Evolutionary conservation across 2,888 invertebrate species (phyloP).

Genomic region (Sinopyrophorus schimmeli): DNA sequence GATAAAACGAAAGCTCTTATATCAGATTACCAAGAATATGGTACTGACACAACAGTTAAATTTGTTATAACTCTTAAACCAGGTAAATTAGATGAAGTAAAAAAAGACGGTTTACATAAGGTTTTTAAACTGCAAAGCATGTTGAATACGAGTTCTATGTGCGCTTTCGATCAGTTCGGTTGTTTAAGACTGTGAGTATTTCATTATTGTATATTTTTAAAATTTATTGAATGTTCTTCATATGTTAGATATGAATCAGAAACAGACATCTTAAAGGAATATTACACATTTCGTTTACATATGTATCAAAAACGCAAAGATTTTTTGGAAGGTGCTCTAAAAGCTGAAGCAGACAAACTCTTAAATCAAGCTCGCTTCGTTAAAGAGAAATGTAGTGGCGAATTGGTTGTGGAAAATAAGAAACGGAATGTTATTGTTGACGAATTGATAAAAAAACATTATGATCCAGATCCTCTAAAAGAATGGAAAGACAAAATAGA

Average conservation of each 20-base stretch:
- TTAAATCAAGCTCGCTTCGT: conserved; percentile 95
- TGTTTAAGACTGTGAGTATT: conserved; percentile 63
- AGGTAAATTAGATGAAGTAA: conserved; percentile 71
- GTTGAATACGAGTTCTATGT: conserved; percentile 83
- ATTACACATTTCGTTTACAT: conserved; percentile 76
- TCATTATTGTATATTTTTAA: no score
- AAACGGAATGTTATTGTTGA: conserved; percentile 88
- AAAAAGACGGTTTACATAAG: conserved; percentile 89
- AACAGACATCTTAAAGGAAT: conserved; percentile 80
- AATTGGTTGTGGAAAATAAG: conserved; percentile 88
- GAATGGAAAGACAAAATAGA: conserved; percentile 75
- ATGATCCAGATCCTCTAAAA: conserved; percentile 67
- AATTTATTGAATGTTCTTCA: no score
- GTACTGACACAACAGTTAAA: conserved; percentile 92
- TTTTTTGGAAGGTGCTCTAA: conserved; percentile 85
- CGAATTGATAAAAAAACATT: conserved; percentile 74
- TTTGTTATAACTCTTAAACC: conserved; percentile 80
- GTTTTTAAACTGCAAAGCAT: conserved; percentile 88
- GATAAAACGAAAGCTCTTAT: conserved; percentile 69
- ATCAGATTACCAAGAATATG: conserved; percentile 86
- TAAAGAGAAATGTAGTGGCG: conserved; percentile 91
- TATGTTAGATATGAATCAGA: conserved; percentile 78
- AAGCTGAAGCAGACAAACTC: conserved; percentile 86
- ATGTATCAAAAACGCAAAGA: conserved; percentile 86
- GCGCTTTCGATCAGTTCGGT: conserved; percentile 68